Evolutionary conservation across 1,140 invertebrate genomes (phyloP), one percentile per base, ranked within the genome.

Genomic region (Eriocheir sinensis): DNA sequence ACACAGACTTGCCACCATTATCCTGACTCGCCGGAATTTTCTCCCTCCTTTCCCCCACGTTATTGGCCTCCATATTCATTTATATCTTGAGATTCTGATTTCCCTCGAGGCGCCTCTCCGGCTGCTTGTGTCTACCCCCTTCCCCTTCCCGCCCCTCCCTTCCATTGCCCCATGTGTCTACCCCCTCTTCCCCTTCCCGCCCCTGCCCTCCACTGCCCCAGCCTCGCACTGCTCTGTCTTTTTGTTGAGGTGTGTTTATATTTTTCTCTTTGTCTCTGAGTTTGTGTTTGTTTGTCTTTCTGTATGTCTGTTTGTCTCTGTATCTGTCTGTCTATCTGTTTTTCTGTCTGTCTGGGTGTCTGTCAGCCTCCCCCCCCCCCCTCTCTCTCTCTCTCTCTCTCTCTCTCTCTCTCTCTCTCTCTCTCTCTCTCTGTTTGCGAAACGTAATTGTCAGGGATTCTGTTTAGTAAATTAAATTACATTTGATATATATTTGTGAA

Each of bases 191-290:
- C 38, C 2, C 30, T 41, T 44, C 15, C 38, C 6, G 15, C 30
- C 53, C n/a, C n/a, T n/a, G n/a, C n/a, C n/a, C n/a, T n/a, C n/a
- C 53, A 3, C 30, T 79, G 60, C 41, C 34, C 38, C 32, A n/a
- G 34, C n/a, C 90, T 92, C 80, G 44, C 80, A 48, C 40, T 92
- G n/a, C 53, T 92, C 91, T 85, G 38, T 92, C 91, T 85, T 44
- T 85, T 36, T 85, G 30, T 85, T 40, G 32, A n/a, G 40, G 36
- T 41, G 40, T 92, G 41, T 53, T 48, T 48, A 41, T 90, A 34
- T 89, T 40, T 89, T 30, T 90, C 27, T 30, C 89, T 21, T 81
- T 83, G 3, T 53, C 80, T 83, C 80, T 83, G 1, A 12, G 12
- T 83, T n/a, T 83, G 30, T 83, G 30, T 83, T 3, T 83, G 30